Evolutionary conservation across 2,888 invertebrate species (phyloP).

Genomic region (Phymatocera aterrima): DNA sequence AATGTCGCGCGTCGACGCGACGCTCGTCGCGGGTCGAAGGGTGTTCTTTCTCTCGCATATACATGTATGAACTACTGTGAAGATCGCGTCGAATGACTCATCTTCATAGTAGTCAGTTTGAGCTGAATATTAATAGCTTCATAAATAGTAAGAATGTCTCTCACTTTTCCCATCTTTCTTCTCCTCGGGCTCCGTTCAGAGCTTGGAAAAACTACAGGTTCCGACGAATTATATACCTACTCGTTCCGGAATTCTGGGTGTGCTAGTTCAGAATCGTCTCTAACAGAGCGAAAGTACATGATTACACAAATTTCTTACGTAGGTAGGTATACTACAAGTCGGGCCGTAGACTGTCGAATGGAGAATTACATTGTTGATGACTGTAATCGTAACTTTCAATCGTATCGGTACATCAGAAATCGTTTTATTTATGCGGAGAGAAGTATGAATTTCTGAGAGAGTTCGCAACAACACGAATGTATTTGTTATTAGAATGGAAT

Average conservation of each 20-base stretch:
- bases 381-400: too few relatives aligned
- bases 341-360: too few relatives aligned
- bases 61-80: not conserved
- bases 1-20: not conserved
- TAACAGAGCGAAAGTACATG: not conserved
- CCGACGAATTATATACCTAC: not conserved
- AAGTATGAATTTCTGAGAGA: not conserved
- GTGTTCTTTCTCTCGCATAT: too few relatives aligned
- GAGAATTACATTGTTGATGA: not conserved
- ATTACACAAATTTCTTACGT: not conserved
- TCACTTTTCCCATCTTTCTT: constrained; percentile 11
- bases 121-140: constrained; percentile 57
- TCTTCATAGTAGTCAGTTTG: not conserved
- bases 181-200: not conserved
- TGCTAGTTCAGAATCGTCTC: constrained; percentile 14
- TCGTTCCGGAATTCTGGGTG: not conserved
- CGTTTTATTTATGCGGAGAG: not conserved
- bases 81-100: constrained; percentile 39
- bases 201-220: not conserved
- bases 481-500: not conserved
- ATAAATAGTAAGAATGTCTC: constrained; percentile 46
- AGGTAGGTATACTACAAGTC: too few relatives aligned
- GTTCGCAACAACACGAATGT: not conserved
- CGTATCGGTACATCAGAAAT: too few relatives aligned
- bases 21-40: constrained; percentile 13